These are phyloP conservation scores for Pygocentrus nattereri DNA, from an alignment of 2,797 vertebrate genomes.

Conservation along the genomic window DNA sequence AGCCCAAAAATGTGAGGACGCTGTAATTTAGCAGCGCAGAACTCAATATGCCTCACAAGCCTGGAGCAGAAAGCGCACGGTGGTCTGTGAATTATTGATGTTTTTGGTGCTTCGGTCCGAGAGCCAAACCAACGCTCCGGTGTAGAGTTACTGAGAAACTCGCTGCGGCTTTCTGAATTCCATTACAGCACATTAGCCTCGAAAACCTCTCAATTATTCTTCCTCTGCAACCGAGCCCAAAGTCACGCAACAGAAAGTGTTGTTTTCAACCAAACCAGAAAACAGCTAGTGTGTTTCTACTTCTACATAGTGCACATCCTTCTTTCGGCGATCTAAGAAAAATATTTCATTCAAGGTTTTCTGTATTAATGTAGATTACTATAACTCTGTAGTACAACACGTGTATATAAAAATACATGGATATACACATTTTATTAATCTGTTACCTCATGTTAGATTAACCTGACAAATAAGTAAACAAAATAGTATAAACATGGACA, in stretches of 20 bases:
- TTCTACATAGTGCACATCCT: neutral
- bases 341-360: no score
- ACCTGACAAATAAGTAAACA: no score
- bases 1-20: neutral
- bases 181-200: slow-evolving; percentile 19
- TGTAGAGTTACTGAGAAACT: slow-evolving; percentile 44
- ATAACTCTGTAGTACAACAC: no score
- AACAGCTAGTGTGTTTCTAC: neutral
- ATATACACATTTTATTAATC: no score
- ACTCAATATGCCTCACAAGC: neutral
- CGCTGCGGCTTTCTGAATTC: slow-evolving; percentile 9
- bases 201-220: neutral
- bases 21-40: slow-evolving; percentile 14
- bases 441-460: no score
- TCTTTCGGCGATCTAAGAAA: neutral
- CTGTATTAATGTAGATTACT: no score
- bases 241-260: neutral
- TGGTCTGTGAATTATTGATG: slow-evolving; percentile 42
- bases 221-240: neutral
- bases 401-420: no score
- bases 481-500: no score
- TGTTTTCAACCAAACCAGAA: neutral
- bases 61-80: slow-evolving; percentile 10
- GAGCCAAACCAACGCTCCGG: neutral
- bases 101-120: slow-evolving; percentile 19